Evolutionary conservation across 2,113 vertebrate species (phyloP), one percentile per base, ranked within the genome.

Genomic region (Numenius arquata): DNA sequence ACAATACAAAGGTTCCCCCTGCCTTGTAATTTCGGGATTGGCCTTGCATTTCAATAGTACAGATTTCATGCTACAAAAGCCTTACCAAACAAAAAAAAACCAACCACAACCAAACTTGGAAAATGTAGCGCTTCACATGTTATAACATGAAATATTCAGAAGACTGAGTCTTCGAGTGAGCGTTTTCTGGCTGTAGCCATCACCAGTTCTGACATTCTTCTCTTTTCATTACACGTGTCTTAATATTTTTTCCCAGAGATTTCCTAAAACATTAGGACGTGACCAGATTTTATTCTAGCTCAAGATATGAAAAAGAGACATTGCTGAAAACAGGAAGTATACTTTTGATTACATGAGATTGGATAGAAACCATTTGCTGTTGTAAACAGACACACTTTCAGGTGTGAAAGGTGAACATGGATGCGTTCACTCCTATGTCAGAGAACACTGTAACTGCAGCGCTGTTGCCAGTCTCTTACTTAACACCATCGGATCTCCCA

Each of bases 401-500:
- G 1, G 5, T 5, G 12, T 15, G 18, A 47, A 58, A 76, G 0
- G 2, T 3, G 26, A 58, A 59, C 22, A 22, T 0, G 8, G 76
- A 84, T 55, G 17, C 32, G 30, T 12, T 81, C 15, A 20, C 15
- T 82, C 30, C 1, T 14, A 1, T 3, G 11, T 32, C 85, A 79
- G n/a, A 41, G 29, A 92, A 62, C 7, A 29, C 55, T 48, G 43
- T 26, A 55, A 55, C 55, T 32, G 45, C 29, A 73, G 52, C 14
- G 21, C 67, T 63, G 67, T 34, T 8, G 15, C 79, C 67, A 53
- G 59, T 65, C 14, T 85, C 30, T 50, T 11, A 41, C 6, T 30
- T 43, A 59, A 30, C 8, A 36, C 26, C 1, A 5, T n/a, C 0
- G 0, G 20, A 65, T 12, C 62, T 73, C 4, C 4, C 5, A 80